Evolutionary conservation across 2,797 vertebrate genomes (phyloP), one percentile per base, ranked within the genome.

Genomic region (Myotis pilosus): DNA sequence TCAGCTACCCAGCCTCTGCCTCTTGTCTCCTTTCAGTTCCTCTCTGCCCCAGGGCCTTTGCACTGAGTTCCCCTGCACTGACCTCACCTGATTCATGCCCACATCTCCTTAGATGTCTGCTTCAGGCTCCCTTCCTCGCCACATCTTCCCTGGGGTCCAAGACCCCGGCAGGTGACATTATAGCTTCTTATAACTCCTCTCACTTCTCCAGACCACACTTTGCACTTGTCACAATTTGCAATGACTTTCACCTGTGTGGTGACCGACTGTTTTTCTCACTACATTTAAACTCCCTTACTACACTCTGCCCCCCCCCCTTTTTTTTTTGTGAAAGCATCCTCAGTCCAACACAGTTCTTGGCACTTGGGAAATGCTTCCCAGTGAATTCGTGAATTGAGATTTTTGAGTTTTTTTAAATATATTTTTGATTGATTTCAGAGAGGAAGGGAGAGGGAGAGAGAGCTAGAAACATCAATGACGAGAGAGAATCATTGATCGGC

Each of bases 391-490:
- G 57, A 78, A 62, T n/a, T 38, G 22, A 15, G 9, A 41, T 89
- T 68, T 72, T 95, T 62, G 57, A 60, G 57, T 62, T 62, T 62
- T 62, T 62, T 62, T 2, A 28, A 28, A 62, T 62, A 62, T 62
- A 62, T 15, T 30, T 62, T 62, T 30, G 25, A 30, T 62, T 62
- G 60, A 62, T 62, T 62, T 62, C 25, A 62, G 60, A 62, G 60
- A 62, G 25, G 25, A 30, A 62, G 60, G 28, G 25, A 62, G 28
- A 62, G 28, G 12, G 25, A 60, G 10, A 62, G 60, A 62, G 60
- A 30, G 60, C 30, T 2, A 62, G 60, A 62, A 62, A 62, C 60
- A 62, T 62, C 25, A 30, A 30, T 30, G 60, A 62, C 1, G 12
- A 62, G 12, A 62, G 25, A 62, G 28, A 62, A 62, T 62, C 28